Evolutionary conservation across 35 echinoderm and acorn worm species (phyloP).

Genomic region (Lytechinus pictus): DNA sequence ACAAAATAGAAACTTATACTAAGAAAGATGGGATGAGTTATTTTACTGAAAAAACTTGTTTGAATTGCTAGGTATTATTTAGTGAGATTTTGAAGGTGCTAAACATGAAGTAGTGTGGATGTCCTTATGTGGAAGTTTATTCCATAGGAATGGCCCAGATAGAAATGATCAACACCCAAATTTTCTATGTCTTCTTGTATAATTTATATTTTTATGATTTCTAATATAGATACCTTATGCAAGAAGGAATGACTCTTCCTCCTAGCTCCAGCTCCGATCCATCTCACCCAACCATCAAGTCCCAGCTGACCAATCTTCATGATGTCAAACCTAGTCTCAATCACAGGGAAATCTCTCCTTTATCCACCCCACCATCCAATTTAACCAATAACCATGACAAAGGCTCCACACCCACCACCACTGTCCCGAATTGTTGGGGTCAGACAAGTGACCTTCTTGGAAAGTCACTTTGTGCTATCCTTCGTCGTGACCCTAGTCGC

Average conservation of each 20-base stretch:
- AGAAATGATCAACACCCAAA: too few relatives aligned
- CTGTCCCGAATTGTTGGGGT: constrained; percentile 60
- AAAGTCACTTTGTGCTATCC: constrained; percentile 62
- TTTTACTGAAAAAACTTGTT: too few relatives aligned
- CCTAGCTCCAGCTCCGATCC: background rate
- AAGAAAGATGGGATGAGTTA: too few relatives aligned
- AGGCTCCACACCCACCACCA: background rate
- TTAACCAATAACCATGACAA: background rate
- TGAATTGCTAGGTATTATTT: too few relatives aligned
- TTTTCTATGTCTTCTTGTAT: too few relatives aligned
- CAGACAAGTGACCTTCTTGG: constrained; percentile 71
- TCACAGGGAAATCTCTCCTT: background rate
- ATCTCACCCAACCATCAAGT: background rate
- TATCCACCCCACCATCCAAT: background rate
- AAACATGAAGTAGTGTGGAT: too few relatives aligned
- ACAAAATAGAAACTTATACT: too few relatives aligned
- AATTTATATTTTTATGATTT: too few relatives aligned
- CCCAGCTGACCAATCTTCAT: background rate
- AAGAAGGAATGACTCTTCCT: constrained; percentile 20
- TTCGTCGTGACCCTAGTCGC: constrained; percentile 59
- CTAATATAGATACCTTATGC: constrained; percentile 3
- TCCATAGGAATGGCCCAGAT: too few relatives aligned
- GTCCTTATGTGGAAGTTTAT: too few relatives aligned
- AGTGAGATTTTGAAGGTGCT: too few relatives aligned
- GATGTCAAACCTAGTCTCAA: background rate